Evolutionary conservation across 1,140 invertebrate species (phyloP).

Genomic region (Varroa destructor): DNA sequence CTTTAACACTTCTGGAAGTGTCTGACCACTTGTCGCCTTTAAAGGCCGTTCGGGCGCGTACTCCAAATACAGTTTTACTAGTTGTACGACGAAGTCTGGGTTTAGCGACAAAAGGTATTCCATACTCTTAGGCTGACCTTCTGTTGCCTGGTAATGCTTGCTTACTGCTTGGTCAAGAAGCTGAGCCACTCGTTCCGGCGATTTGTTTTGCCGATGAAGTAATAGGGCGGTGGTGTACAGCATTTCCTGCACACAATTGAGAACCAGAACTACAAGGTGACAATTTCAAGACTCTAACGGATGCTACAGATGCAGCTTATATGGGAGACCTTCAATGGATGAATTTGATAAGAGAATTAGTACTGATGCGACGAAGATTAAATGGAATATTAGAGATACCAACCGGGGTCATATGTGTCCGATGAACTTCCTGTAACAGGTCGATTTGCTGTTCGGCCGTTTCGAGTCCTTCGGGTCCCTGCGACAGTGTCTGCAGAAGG

Average conservation of each 20-base stretch:
- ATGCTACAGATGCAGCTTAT: too few relatives aligned
- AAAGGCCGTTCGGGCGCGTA: constrained; percentile 52
- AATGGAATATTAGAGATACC: neutral
- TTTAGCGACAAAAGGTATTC: constrained; percentile 62
- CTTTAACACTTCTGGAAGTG: constrained; percentile 41
- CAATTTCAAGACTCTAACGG: too few relatives aligned
- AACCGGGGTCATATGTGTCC: constrained; percentile 37
- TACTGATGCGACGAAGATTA: neutral
- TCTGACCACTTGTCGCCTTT: constrained; percentile 43
- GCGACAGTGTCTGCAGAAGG: constrained; percentile 7
- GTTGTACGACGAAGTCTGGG: constrained; percentile 66
- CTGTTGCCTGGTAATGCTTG: constrained; percentile 12
- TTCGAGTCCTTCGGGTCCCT: constrained; percentile 37
- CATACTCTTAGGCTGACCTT: constrained; percentile 36
- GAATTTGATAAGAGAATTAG: too few relatives aligned
- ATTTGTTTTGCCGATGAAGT: constrained; percentile 8
- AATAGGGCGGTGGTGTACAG: constrained; percentile 8
- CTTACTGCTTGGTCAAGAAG: constrained; percentile 23
- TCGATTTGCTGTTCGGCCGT: constrained; percentile 70
- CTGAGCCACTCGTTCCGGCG: constrained; percentile 11
- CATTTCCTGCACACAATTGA: constrained; percentile 3
- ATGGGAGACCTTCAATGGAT: too few relatives aligned
- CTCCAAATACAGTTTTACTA: constrained; percentile 60
- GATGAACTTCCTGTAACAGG: constrained; percentile 64
- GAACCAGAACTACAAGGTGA: too few relatives aligned